Conservation (phyloP, 2,888 invertebrate species). For the Chrysolina americana region DNA sequence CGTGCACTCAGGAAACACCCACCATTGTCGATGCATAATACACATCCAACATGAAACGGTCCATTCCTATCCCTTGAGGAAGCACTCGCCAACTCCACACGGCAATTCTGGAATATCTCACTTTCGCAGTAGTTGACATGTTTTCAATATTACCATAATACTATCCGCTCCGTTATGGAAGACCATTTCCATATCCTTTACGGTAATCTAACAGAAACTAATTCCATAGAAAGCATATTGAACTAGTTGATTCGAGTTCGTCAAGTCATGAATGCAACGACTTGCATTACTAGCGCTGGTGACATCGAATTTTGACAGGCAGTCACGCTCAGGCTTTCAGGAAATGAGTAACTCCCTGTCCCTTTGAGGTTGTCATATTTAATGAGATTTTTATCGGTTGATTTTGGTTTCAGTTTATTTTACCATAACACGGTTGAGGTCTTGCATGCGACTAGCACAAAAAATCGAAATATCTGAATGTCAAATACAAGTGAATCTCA, state of each 20-base stretch:
- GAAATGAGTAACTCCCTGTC: constrained; percentile 7
- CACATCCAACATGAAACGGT: no score
- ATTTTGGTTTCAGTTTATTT: no score
- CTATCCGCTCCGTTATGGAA: background rate
- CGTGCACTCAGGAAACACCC: no score
- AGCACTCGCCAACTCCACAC: background rate
- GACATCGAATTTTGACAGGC: constrained; percentile 12
- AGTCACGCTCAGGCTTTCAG: constrained; percentile 20
- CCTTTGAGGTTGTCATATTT: constrained; percentile 17
- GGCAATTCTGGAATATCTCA: background rate
- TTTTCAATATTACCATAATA: background rate
- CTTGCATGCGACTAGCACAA: no score
- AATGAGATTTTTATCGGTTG: background rate
- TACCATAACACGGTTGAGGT: no score
- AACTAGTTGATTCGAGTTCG: constrained; percentile 13
- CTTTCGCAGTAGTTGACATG: background rate
- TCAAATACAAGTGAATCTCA: no score
- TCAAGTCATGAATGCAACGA: constrained; percentile 9
- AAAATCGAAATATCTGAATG: no score
- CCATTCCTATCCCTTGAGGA: no score
- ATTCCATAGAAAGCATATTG: constrained; percentile 18
- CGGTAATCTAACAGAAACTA: constrained; percentile 16
- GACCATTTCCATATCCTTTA: constrained; percentile 2
- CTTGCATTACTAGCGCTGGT: background rate
- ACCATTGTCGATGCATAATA: no score